These are phyloP conservation scores for Tinamus guttatus DNA, from an alignment of 2,113 vertebrate genomes.

Conservation along the genomic window DNA sequence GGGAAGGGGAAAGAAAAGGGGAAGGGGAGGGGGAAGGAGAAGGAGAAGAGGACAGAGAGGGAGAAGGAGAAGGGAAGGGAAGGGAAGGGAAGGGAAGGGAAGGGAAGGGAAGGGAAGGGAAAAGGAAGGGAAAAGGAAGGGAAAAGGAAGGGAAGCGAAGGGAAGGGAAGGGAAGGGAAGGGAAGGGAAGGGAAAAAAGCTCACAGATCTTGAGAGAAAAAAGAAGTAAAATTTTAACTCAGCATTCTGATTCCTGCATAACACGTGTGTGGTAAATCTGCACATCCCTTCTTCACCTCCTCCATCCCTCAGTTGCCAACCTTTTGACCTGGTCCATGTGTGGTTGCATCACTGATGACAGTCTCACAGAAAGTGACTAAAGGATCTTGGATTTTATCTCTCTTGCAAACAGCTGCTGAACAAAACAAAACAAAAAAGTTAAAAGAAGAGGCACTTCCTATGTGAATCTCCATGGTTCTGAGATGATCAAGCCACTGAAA, in stretches of 20 bases:
- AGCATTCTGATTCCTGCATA: neutral
- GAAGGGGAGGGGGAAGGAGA: neutral
- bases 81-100: neutral
- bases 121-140: neutral
- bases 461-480: too few species aligned
- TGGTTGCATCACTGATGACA: rapidly evolving
- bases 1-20: neutral
- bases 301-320: neutral
- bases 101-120: neutral
- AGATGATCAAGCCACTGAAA: too few species aligned
- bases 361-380: neutral
- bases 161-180: neutral
- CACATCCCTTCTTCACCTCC: neutral
- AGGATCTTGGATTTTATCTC: neutral
- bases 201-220: neutral
- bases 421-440: neutral
- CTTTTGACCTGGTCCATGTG: neutral
- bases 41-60: neutral
- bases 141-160: neutral
- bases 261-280: neutral
- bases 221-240: neutral
- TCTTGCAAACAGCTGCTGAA: neutral
- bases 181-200: neutral
- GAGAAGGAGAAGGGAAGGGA: neutral
- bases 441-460: too few species aligned